These are phyloP conservation scores for Actinemys pallida DNA, from an alignment of 2,113 vertebrate species.

Conservation along the genomic window DNA sequence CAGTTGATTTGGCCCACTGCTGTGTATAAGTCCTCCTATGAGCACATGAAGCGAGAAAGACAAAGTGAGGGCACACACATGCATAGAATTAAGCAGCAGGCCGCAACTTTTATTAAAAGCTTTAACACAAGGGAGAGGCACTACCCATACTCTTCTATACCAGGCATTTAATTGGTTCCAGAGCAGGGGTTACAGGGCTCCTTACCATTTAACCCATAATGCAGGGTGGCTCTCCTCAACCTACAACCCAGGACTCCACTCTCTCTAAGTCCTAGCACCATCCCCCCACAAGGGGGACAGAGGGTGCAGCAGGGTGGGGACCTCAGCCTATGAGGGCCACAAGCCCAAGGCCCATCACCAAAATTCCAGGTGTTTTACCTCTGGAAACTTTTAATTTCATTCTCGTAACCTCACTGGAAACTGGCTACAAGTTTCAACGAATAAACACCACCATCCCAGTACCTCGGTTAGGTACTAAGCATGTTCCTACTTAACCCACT, in stretches of 20 bases:
- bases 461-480: neutral
- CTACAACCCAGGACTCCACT: neutral
- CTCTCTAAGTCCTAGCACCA: neutral
- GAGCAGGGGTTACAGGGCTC: neutral
- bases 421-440: neutral
- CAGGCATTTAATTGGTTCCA: neutral
- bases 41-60: neutral
- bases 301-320: neutral
- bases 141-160: neutral
- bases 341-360: neutral
- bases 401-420: neutral
- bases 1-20: neutral
- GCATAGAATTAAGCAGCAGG: neutral
- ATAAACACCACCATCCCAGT: neutral
- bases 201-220: neutral
- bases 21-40: neutral
- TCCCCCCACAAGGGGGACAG: no score
- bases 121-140: neutral
- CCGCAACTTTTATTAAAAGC: neutral
- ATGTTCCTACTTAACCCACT: neutral
- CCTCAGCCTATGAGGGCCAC: neutral
- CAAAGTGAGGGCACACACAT: neutral
- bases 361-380: neutral
- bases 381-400: neutral
- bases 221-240: neutral